Evolutionary conservation across 1,140 invertebrate species (phyloP), one percentile per base, ranked within the genome.

Genomic region (Drosophila arizonae): DNA sequence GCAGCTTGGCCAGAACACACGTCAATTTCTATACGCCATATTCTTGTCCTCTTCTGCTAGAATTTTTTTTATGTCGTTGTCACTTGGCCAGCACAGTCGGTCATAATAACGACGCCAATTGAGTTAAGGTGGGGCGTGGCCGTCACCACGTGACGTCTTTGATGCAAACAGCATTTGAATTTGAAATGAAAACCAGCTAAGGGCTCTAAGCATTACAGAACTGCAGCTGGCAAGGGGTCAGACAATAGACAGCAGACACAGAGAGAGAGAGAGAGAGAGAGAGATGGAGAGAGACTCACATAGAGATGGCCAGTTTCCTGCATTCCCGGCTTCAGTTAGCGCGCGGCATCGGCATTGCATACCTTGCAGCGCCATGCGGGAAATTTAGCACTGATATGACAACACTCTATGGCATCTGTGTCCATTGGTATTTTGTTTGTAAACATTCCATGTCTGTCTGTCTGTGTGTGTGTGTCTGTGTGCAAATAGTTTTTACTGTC

Each of bases 111-210:
- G n/a, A 21, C 63, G 30, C 30, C 33, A 9, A 48, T 39, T 4
- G 36, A 11, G 36, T 39, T 39, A 39, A 39, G 36, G 36, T 39
- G 21, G 56, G 50, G 39, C 46, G 46, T 11, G 15, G n/a, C 11
- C 43, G 17, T 24, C 17, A 10, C 39, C 26, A 72, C 72, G 71
- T 81, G 72, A 78, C 71, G 72, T 80, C 76, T 81, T 81, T 68
- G 72, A 43, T 88, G 82, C 84, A 87, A 87, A 87, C 79, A 88
- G 70, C 79, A 87, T 87, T 88, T 87, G 84, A 87, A 87, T 87
- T 82, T 79, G 84, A 87, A 87, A 87, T 87, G 82, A 87, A 87
- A 87, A 69, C 81, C 74, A 79, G 71, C 67, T 15, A 15, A 15
- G 41, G 41, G 81, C 81, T 55, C 81, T 55, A 30, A 24, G 21